Conservation (phyloP, 2,797 vertebrate genomes). For the Characodon lateralis region DNA sequence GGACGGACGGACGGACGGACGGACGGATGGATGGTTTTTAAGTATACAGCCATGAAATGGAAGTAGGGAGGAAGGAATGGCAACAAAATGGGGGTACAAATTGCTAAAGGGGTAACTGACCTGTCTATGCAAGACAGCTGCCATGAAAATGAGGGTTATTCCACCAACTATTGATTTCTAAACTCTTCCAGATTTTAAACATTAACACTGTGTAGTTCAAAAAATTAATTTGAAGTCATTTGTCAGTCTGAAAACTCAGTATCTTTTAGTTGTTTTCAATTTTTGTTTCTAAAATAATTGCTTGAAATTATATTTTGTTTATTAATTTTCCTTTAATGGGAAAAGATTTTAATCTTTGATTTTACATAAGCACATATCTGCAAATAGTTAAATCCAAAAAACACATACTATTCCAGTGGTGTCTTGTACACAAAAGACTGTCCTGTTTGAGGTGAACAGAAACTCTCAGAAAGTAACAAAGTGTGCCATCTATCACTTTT, state of each 20-base stretch:
- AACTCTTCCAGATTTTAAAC: neutral
- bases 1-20: no score
- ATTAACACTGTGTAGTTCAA: neutral
- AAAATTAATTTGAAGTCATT: neutral
- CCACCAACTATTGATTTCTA: neutral
- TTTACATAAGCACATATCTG: neutral
- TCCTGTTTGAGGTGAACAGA: slow-evolving; percentile 33
- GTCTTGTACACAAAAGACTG: slow-evolving; percentile 4
- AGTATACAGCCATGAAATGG: neutral
- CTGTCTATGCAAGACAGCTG: neutral
- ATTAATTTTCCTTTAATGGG: no score
- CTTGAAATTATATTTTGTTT: no score
- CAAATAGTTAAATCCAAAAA: neutral
- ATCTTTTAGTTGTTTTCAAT: neutral
- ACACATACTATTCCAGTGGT: neutral
- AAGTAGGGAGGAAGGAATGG: neutral
- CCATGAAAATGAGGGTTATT: neutral
- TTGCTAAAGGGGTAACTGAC: neutral
- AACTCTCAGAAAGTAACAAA: slow-evolving; percentile 32
- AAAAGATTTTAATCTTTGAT: neutral
- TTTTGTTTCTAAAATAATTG: neutral
- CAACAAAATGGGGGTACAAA: neutral
- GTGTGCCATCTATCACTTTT: slow-evolving; percentile 41
- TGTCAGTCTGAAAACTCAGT: neutral
- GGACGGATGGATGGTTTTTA: no score